A percentile compares a stretch with the other conserved stretches of the same genome.
Evolutionary conservation across 1,140 invertebrate species (phyloP).

Genomic region (Nixonia krombeini): DNA sequence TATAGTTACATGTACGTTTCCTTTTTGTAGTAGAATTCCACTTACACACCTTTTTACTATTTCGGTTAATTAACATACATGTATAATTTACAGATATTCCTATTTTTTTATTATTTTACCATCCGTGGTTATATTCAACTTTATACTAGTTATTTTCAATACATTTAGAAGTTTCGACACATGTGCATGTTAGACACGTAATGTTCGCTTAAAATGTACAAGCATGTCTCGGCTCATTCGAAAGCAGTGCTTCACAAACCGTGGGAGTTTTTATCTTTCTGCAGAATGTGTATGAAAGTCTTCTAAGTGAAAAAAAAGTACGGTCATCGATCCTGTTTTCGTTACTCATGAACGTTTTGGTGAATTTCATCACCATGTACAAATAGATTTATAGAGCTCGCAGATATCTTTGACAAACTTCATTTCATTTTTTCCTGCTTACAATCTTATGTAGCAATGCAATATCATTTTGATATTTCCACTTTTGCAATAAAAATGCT

Average conservation of each 20-base stretch:
- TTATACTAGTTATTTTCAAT: no score
- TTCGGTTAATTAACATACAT: no score
- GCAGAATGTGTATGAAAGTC: neutral
- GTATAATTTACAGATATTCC: no score
- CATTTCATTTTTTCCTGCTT: constrained; percentile 22
- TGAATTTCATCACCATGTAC: neutral
- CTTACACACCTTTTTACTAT: no score
- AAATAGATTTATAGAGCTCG: constrained; percentile 63
- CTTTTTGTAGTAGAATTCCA: no score
- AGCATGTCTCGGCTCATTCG: constrained; percentile 35
- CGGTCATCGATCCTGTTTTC: constrained; percentile 65
- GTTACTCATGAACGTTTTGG: constrained; percentile 47
- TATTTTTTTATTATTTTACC: no score
- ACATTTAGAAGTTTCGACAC: no score
- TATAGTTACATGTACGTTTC: no score
- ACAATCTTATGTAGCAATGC: no score
- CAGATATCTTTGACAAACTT: constrained; percentile 63
- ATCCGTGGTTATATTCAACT: no score
- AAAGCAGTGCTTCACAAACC: constrained; percentile 23
- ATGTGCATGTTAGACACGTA: constrained; percentile 31
- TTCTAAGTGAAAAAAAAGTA: constrained; percentile 55
- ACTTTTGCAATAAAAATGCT: no score
- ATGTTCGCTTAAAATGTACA: constrained; percentile 30
- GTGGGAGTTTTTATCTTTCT: neutral
- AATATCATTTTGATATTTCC: no score